Base-by-base conservation (phyloP, 1,140 invertebrate species). In the Kradibia gibbosae region DNA sequence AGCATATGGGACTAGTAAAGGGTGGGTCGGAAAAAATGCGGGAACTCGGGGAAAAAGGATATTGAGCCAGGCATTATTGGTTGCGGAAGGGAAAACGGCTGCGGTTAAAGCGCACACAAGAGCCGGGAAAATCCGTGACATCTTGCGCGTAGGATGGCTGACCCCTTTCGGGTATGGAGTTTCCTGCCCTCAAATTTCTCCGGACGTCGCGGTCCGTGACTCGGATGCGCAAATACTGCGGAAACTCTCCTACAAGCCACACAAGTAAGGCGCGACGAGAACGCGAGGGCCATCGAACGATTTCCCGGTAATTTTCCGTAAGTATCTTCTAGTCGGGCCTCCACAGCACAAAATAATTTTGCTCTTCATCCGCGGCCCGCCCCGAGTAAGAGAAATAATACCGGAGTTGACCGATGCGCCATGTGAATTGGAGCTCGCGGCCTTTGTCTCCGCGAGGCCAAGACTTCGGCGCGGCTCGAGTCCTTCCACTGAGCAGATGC, bases 131-230 rank as follows among this genome's bases (percentile, higher is more conserved):
- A 70, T 7, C 36, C 65, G 8, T 25, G 25, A 1, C 70, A 25
- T 31, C 42, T 45, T 31, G n/a, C 42, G 42, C n/a, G 42, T 50
- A 7, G 10, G 20, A 72, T 13, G 48, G 17, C n/a, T 36, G 78
- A 80, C 79, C 79, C 80, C 72, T 81, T 76, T 81, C 78, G 71
- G 28, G 25, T 36, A 74, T 65, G 25, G 65, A 80, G 11, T 80
- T 80, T 65, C 60, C 79, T 34, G 70, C n/a, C 72, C n/a, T n/a
- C 50, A 25, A 48, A 17, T n/a, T 20, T 20, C 28, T 11, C 8
- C 4, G 2, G 31, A 25, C 8, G 20, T 11, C 42, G 4, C 45
- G 0, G 36, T 25, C n/a, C 10, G 2, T 8, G 34, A 34, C 71
- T 36, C 28, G 28, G 8, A 8, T 42, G 39, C 70, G 60, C 67